Base-by-base conservation (phyloP, 2,113 vertebrate genomes). In the Oreochromis aureus region DNA sequence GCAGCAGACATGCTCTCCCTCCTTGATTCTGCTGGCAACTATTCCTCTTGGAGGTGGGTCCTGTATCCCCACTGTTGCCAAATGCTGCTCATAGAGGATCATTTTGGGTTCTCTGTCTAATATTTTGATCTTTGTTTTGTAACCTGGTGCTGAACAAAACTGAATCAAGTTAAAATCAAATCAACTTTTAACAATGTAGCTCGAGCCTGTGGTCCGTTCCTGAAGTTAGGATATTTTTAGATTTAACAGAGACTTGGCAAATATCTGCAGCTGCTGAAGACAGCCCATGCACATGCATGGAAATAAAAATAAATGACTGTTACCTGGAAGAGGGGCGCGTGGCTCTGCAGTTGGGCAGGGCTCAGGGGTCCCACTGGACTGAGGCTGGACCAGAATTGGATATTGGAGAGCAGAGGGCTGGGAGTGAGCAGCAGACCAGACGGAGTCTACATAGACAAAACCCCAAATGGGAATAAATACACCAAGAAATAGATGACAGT, bases 301-400 rank as follows among this genome's bases (percentile, higher is more conserved):
- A n/a, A 48, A 24, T n/a, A 24, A 15, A 22, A 81, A 58, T 4
- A 59, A 51, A 39, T n/a, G 39, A 56, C 79, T 10, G 11, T 86
- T 96, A 99, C 98, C 98, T 99, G 98, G 93, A 99, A 99, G 87
- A 99, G 96, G 82, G 97, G 97, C 80, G 97, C 95, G 90, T 98
- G 98, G 92, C 97, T 98, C 93, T 99, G 98, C 92, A 98, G 97
- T 86, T 97, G 97, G 92, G 98, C 97, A 66, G 98, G 98, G 95
- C 98, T 99, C 90, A 99, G 95, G 24, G 98, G 98, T 95, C 98
- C 98, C 34, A 98, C 98, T 1, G 98, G 98, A 86, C 98, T 99
- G 86, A 99, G 96, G 85, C 97, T 98, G 96, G 98, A 98, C 98
- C 98, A 99, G 96, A 99, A 98, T 56, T 99, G 98, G 92, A 99